Conservation (phyloP, 2,113 vertebrate genomes). For the Dasyurus viverrinus region DNA sequence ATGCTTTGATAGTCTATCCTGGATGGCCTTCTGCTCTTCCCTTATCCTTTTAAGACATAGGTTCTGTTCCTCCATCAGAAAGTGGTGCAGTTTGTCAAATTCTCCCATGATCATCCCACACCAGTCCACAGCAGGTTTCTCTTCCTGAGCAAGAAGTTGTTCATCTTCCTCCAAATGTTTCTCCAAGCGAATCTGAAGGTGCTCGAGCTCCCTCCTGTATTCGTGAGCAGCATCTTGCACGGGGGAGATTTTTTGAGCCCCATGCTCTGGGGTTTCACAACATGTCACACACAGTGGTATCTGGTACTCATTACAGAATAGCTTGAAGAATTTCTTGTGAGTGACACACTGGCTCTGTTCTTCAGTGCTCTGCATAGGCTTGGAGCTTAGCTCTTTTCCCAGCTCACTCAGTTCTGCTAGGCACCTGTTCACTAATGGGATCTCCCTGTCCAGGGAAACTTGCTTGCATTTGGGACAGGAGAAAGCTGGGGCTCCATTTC, state of each 20-base stretch:
- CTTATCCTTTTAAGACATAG: fast-evolving
- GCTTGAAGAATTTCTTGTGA: not conserved
- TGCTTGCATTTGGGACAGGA: not conserved
- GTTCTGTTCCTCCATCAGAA: not conserved
- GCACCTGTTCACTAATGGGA: too few species aligned
- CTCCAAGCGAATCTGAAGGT: fast-evolving
- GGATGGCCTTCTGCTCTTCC: not conserved
- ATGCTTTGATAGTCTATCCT: too few species aligned
- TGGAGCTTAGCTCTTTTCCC: too few species aligned
- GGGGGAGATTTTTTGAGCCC: not conserved
- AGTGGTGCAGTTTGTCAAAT: not conserved
- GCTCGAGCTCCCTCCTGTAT: not conserved
- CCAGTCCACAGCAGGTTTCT: not conserved
- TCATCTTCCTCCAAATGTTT: not conserved
- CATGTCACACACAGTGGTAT: not conserved
- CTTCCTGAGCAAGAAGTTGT: not conserved
- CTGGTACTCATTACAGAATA: not conserved
- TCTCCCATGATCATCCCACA: fast-evolving
- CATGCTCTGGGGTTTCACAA: not conserved
- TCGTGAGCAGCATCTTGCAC: not conserved
- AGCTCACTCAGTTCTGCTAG: too few species aligned
- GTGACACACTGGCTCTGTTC: not conserved
- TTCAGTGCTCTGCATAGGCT: too few species aligned
- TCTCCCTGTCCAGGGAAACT: too few species aligned
- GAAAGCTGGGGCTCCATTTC: too few species aligned